A percentile compares a stretch with the other conserved stretches of the same genome.
Evolutionary conservation across 1,140 invertebrate genomes (phyloP).

Genomic region (Drosophila parvula): DNA sequence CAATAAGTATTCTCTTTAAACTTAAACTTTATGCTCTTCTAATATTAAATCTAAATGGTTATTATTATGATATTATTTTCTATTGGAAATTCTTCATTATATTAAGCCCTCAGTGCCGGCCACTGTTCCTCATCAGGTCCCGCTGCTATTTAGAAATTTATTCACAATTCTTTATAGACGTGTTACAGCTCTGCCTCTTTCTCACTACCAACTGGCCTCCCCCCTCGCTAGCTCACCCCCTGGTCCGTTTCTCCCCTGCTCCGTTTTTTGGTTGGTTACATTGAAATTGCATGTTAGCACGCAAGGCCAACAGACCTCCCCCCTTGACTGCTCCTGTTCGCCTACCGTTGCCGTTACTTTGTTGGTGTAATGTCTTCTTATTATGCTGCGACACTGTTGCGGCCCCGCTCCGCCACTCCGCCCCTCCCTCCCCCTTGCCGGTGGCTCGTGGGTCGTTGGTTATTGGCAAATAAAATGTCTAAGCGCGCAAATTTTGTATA

Average conservation of each 20-base stretch:
- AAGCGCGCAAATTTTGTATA: slow-evolving; percentile 74
- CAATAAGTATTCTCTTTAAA: neutral
- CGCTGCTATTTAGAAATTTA: slow-evolving; percentile 71
- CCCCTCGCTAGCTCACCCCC: neutral
- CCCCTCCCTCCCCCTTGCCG: slow-evolving; percentile 1
- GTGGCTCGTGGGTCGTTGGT: slow-evolving; percentile 55
- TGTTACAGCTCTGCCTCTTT: slow-evolving; percentile 49
- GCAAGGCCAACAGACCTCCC: slow-evolving; percentile 55
- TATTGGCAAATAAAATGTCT: slow-evolving; percentile 80
- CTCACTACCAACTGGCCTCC: slow-evolving; percentile 1
- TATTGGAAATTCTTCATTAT: neutral
- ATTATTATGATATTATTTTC: neutral
- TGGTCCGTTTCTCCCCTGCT: neutral
- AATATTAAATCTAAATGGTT: neutral
- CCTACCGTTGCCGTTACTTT: slow-evolving; percentile 44
- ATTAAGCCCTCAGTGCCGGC: neutral
- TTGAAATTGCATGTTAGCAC: slow-evolving; percentile 78
- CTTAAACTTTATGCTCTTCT: neutral
- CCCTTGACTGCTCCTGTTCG: slow-evolving; percentile 31
- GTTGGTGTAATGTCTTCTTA: slow-evolving; percentile 80
- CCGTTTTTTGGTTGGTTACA: slow-evolving; percentile 54
- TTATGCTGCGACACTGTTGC: slow-evolving; percentile 78
- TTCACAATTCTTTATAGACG: slow-evolving; percentile 80
- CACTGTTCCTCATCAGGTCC: slow-evolving; percentile 54
- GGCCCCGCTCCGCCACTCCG: neutral